These are phyloP conservation scores for Drosophila dives DNA, from an alignment of 2,888 invertebrate genomes.

Conservation along the genomic window DNA sequence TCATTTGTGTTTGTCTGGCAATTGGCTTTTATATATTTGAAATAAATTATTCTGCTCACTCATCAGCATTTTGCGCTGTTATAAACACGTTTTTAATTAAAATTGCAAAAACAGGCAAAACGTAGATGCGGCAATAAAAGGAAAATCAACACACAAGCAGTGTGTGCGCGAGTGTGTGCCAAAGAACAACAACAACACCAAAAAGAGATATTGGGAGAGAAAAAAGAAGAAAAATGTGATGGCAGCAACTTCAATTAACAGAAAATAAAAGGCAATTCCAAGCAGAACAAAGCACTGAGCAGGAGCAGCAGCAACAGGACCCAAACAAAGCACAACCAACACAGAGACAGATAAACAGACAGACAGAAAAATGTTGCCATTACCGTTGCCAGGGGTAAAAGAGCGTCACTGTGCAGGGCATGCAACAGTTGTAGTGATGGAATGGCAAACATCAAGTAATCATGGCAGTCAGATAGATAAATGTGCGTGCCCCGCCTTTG, in stretches of 20 bases:
- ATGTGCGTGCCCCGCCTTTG: constrained; percentile 58
- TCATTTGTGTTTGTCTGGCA: constrained; percentile 39
- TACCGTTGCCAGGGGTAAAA: constrained; percentile 33
- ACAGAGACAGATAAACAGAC: constrained; percentile 14
- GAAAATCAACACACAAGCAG: constrained; percentile 32
- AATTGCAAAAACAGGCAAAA: constrained; percentile 75
- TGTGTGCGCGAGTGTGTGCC: constrained; percentile 18
- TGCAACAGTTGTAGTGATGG: constrained; percentile 74
- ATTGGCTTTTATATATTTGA: constrained; percentile 55
- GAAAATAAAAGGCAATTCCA: constrained; percentile 78
- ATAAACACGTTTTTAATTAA: constrained; percentile 81
- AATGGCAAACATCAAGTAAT: constrained; percentile 76
- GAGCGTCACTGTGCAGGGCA: constrained; percentile 1
- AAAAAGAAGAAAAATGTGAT: constrained; percentile 62
- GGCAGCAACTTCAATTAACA: constrained; percentile 79
- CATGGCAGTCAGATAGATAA: constrained; percentile 69
- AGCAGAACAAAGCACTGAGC: constrained; percentile 67
- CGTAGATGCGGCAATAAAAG: constrained; percentile 64
- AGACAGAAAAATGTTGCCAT: constrained; percentile 47
- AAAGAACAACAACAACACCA: constrained; percentile 6
- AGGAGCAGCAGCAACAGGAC: constrained; percentile 45
- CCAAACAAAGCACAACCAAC: constrained; percentile 52
- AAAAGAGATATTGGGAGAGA: not conserved
- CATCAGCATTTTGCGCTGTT: constrained; percentile 77
- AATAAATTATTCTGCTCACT: constrained; percentile 80